Percentiles rank a stretch among this genome's conserved stretches.
phyloP scores from a whole-genome alignment of 2,113 vertebrate species.

The Scopus umbretta region DNA sequence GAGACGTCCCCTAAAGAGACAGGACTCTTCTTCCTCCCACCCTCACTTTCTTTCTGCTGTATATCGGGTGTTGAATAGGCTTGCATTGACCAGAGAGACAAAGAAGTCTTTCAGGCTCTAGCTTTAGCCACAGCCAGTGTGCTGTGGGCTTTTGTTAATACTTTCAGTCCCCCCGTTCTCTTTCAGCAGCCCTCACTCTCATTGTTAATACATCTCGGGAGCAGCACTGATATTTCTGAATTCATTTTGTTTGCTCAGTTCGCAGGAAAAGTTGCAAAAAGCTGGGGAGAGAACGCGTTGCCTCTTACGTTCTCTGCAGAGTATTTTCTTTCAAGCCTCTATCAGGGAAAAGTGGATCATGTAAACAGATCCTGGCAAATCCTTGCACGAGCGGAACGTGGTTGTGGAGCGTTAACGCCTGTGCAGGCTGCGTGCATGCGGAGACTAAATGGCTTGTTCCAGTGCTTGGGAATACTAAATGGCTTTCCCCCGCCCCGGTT shows the following conservation, averaged over 20 bases:
- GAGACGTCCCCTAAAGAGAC: conserved; percentile 67
- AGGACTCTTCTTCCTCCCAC: conserved; percentile 47
- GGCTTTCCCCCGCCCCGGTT: neutral
- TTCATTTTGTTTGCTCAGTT: conserved; percentile 37
- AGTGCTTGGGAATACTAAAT: neutral
- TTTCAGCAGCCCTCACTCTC: neutral
- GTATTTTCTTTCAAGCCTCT: neutral
- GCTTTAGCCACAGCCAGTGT: conserved; percentile 21
- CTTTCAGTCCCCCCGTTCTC: conserved; percentile 32
- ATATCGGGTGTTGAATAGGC: conserved; percentile 62
- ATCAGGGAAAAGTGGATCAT: neutral
- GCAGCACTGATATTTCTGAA: conserved; percentile 10
- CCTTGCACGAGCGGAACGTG: neutral
- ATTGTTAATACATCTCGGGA: conserved; percentile 45
- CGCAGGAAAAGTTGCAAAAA: neutral
- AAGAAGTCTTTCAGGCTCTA: conserved; percentile 65
- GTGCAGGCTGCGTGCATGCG: neutral
- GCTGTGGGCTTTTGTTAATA: conserved; percentile 64
- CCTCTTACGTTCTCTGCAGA: neutral
- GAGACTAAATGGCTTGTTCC: neutral
- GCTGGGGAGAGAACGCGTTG: neutral
- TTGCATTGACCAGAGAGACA: conserved; percentile 70
- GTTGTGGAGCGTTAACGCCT: neutral
- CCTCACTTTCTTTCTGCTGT: conserved; percentile 24
- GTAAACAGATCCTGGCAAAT: neutral